phyloP scores from a whole-genome alignment of 2,113 vertebrate species.

The Mormoops blainvillei region DNA sequence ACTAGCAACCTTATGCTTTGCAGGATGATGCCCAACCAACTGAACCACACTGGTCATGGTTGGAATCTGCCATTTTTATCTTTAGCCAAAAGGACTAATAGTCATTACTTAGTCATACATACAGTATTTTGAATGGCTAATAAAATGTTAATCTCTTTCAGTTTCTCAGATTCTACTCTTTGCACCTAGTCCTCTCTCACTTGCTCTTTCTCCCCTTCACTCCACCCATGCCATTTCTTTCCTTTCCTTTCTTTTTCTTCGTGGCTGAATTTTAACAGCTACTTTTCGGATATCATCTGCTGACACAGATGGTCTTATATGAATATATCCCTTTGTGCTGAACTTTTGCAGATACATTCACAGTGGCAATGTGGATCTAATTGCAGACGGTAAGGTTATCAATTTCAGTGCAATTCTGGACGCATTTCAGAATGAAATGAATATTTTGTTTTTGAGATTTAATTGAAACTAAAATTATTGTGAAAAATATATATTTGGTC shows the following conservation, averaged over 20 bases:
- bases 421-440: not conserved
- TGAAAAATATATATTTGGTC: not conserved
- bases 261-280: not conserved
- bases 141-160: conserved; percentile 3
- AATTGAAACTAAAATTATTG: not conserved
- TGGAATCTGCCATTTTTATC: conserved; percentile 38
- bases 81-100: not conserved
- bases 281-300: not conserved
- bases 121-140: not conserved
- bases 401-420: not conserved
- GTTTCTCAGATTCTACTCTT: not conserved
- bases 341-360: conserved; percentile 20
- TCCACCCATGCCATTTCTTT: not conserved
- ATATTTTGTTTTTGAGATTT: conserved; percentile 19
- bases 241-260: not conserved
- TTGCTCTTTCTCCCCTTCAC: not conserved
- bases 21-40: too few species aligned
- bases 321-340: fast-evolving
- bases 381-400: not conserved
- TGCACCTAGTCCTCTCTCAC: not conserved
- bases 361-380: not conserved
- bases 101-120: not conserved
- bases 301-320: not conserved
- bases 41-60: not conserved
- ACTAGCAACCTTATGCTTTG: too few species aligned